These are phyloP conservation scores for Dryocosmus kuriphilus DNA, from an alignment of 2,888 invertebrate genomes.

Conservation along the genomic window DNA sequence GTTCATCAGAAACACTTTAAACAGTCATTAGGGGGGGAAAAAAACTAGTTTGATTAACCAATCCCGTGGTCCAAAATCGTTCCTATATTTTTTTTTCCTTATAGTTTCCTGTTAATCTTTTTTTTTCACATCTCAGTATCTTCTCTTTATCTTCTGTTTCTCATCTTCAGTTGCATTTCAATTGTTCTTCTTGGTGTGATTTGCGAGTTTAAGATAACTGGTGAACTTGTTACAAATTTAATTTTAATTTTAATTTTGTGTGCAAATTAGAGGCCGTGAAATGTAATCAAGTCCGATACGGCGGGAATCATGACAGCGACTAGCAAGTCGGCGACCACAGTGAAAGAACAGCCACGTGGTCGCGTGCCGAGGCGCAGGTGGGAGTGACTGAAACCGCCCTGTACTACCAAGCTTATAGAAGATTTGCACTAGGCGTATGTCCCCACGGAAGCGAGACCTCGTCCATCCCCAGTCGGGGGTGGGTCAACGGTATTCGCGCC, in stretches of 20 bases:
- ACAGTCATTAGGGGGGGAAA: not conserved
- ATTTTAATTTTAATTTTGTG: not conserved
- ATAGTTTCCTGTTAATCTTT: not conserved
- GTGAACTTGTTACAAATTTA: not conserved
- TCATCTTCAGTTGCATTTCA: not conserved
- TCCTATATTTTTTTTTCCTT: not conserved
- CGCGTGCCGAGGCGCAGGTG: slow-evolving; percentile 63
- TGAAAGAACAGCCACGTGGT: slow-evolving; percentile 64
- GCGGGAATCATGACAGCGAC: slow-evolving; percentile 62
- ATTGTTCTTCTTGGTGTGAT: not conserved
- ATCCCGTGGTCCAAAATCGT: too few relatives aligned
- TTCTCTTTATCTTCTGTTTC: not conserved
- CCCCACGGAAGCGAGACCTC: slow-evolving; percentile 46
- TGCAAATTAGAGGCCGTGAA: slow-evolving; percentile 37
- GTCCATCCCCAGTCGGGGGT: slow-evolving; percentile 48
- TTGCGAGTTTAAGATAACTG: not conserved
- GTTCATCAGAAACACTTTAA: not conserved
- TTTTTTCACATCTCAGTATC: not conserved
- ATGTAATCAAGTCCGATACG: slow-evolving; percentile 50
- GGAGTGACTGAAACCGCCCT: slow-evolving; percentile 64
- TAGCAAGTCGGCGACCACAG: slow-evolving; percentile 55
- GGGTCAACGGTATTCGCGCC: slow-evolving; percentile 46
- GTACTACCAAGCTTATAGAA: slow-evolving; percentile 62
- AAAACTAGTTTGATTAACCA: not conserved
- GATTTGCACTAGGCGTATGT: slow-evolving; percentile 45